phyloP scores from a whole-genome alignment of 2,797 vertebrate species.

The Darevskia nairensis region DNA sequence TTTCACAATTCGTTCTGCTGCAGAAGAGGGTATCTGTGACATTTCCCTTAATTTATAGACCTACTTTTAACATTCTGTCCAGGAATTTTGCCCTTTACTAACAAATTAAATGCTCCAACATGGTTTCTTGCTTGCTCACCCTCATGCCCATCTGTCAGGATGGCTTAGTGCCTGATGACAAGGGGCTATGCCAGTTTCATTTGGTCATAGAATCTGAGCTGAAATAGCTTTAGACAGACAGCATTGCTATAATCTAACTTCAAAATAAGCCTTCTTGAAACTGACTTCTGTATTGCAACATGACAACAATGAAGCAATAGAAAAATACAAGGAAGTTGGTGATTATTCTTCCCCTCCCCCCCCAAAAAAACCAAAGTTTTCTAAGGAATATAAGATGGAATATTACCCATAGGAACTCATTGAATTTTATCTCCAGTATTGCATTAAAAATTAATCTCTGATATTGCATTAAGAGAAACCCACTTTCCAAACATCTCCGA shows the following conservation, averaged over 20 bases:
- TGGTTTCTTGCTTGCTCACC: constrained; percentile 75
- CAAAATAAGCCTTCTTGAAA: constrained; percentile 37
- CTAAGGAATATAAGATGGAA: constrained; percentile 59
- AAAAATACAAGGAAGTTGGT: neutral
- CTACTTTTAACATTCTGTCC: constrained; percentile 71
- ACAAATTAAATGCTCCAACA: constrained; percentile 80
- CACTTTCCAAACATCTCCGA: neutral
- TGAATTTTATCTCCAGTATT: neutral
- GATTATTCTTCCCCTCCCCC: constrained; percentile 7
- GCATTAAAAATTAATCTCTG: neutral
- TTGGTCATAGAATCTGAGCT: constrained; percentile 78
- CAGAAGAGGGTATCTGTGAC: constrained; percentile 44
- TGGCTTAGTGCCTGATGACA: constrained; percentile 77
- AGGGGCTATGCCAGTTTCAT: constrained; percentile 77
- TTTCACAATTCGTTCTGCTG: constrained; percentile 72
- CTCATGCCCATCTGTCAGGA: constrained; percentile 78
- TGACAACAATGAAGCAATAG: constrained; percentile 33
- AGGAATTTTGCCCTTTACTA: constrained; percentile 80
- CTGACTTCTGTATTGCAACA: neutral
- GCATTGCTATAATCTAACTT: constrained; percentile 66
- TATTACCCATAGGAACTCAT: constrained; percentile 45
- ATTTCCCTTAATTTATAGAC: constrained; percentile 67
- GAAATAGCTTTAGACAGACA: constrained; percentile 76
- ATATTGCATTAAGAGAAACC: neutral
- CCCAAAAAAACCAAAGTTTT: constrained; percentile 41